Evolutionary conservation across 2,113 vertebrate genomes (phyloP), one percentile per base, ranked within the genome.

Genomic region (Saiga tatarica): DNA sequence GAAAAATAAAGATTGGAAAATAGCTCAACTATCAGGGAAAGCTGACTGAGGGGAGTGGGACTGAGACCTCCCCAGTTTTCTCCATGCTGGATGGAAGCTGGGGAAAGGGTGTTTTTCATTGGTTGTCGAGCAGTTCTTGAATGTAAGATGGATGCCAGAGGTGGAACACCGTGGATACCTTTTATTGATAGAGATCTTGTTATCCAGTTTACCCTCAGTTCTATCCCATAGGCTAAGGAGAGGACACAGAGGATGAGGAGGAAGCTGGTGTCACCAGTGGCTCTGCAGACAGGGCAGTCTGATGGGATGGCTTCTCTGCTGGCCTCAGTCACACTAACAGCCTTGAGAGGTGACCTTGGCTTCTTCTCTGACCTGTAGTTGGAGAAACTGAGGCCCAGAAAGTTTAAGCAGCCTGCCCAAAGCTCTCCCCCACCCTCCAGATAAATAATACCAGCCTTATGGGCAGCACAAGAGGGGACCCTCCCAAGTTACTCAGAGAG

Each of bases 41-140:
- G 2, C 3, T 26, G 33, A 10, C 19, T 42, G 25, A n/a, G 39
- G 53, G 21, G n/a, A 10, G 19, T 0, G 0, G 1, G 60, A 25
- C 26, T 6, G 9, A 2, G 13, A 9, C 0, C 21, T 1, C 2
- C 0, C 53, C 0, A 4, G 50, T 28, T 12, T 53, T 14, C 39
- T 59, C 16, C 2, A 2, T 0, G n/a, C 16, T 17, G 14, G 53
- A 28, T 21, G 7, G n/a, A 36, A 14, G 5, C 90, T 30, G 10
- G 28, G 59, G 47, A 81, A 55, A 62, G 8, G 12, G 55, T 7
- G 25, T 6, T 19, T 21, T 25, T 21, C 33, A 1, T 9, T 6
- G 16, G 13, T 42, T 0, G 0, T 55, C 50, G 7, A 2, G 16
- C 0, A 64, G 25, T n/a, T 19, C 19, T 36, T 4, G 42, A 57